phyloP scores from a whole-genome alignment of 1,140 invertebrate species.

The Leptinotarsa lineolata region DNA sequence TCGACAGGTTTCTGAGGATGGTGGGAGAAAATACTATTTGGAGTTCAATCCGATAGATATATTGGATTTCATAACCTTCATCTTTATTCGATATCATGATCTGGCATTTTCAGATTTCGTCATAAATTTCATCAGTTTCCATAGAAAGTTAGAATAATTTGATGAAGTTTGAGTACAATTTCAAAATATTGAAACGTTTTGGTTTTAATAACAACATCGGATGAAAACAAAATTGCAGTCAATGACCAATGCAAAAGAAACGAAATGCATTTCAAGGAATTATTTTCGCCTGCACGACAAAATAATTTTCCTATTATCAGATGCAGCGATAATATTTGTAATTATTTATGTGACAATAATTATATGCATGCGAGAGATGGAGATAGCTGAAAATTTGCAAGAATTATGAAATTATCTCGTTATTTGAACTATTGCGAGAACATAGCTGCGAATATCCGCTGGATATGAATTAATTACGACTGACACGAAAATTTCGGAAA shows the following conservation, averaged over 20 bases:
- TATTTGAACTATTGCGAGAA: constrained; percentile 9
- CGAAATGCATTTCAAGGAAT: constrained; percentile 20
- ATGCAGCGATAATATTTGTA: constrained; percentile 20
- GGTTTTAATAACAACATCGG: too few relatives aligned
- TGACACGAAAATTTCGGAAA: constrained; percentile 13
- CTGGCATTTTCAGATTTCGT: too few relatives aligned
- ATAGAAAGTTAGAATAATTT: too few relatives aligned
- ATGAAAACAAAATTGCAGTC: background rate
- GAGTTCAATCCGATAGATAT: too few relatives aligned
- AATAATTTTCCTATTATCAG: constrained; percentile 27
- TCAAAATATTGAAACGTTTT: too few relatives aligned
- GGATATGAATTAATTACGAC: constrained; percentile 8
- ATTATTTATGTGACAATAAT: constrained; percentile 22
- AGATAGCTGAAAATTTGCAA: constrained; percentile 23
- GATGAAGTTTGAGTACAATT: too few relatives aligned
- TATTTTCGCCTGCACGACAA: background rate
- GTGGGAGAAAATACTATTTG: too few relatives aligned
- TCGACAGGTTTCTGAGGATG: too few relatives aligned
- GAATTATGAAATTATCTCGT: constrained; percentile 22
- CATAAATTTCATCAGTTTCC: too few relatives aligned
- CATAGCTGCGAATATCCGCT: constrained; percentile 6
- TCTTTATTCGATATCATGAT: too few relatives aligned
- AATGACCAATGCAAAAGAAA: constrained; percentile 7
- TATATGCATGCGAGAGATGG: constrained; percentile 25
- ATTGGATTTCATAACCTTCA: too few relatives aligned